Base-by-base conservation (phyloP, 2,797 vertebrate genomes). In the Amphiprion clarkii region DNA sequence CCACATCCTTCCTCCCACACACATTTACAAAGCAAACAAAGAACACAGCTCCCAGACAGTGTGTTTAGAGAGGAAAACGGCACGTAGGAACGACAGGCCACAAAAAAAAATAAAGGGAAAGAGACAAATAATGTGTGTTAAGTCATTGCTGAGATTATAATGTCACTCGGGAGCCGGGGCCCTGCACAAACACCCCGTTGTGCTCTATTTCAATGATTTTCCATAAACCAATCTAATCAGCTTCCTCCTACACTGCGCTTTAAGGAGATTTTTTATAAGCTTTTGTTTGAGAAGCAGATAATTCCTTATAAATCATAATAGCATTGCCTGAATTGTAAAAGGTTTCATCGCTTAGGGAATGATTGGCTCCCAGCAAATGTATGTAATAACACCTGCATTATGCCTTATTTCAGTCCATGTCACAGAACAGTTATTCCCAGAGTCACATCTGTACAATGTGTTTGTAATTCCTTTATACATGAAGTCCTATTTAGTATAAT, bases 231-330 rank as follows among this genome's bases (percentile, higher is more conserved):
- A 73, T 84, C 74, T 79, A 83, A 87, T 82, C 76, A 66, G 40
- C 57, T 44, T 67, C 66, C 48, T 74, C 78, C 81, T 76, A 66
- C 75, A 62, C 36, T 44, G 12, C 23, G 63, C 75, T 86, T 84
- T 78, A 78, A 86, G 80, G 76, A 79, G 77, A 71, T 85, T 87
- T 87, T 81, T 83, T 69, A 79, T 71, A 74, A 54, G 70, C 67
- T 86, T 90, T 91, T 90, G 76, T 90, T 89, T 89, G 72, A 85
- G 74, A 75, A 83, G 72, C 69, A 74, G 54, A 90, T 87, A 72
- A 89, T 78, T 83, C 67, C 48, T 57, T 79, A 67, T 77, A 84
- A 90, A 72, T 83, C 60, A 74, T 69, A 79, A 83, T 74, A 69
- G 65, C 17, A 1, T n/a, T 62, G 27, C 58, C 71, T 76, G 69